Percentiles rank a stretch among this genome's conserved stretches.
phyloP scores from a whole-genome alignment of 2,113 vertebrate species.

The Notothenia coriiceps region DNA sequence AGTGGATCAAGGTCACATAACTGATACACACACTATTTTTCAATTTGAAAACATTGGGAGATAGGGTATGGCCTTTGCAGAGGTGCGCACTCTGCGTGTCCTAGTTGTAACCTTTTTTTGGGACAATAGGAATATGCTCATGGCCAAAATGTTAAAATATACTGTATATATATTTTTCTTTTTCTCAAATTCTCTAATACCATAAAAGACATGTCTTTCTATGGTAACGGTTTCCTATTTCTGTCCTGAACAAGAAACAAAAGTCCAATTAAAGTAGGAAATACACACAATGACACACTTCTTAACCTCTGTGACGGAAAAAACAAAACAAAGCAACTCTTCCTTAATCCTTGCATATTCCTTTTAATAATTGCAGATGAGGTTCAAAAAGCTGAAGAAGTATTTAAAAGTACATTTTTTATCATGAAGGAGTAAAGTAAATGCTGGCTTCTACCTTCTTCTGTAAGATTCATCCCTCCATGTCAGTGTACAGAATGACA shows the following conservation, averaged over 20 bases:
- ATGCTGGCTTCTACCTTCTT: neutral
- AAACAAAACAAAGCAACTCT: constrained; percentile 4
- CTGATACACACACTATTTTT: too few relatives aligned
- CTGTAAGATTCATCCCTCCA: neutral
- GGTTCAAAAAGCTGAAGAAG: neutral
- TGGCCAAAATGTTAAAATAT: too few relatives aligned
- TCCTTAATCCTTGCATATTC: neutral
- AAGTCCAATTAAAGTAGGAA: constrained; percentile 11
- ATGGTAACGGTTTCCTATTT: neutral
- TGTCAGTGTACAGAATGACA: neutral
- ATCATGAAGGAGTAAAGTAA: neutral
- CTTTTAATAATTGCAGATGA: too few relatives aligned
- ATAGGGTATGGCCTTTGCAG: too few relatives aligned
- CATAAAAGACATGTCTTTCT: neutral
- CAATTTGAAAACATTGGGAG: too few relatives aligned
- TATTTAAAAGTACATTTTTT: constrained; percentile 1
- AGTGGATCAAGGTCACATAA: too few relatives aligned
- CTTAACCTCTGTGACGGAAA: constrained; percentile 2
- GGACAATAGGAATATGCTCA: too few relatives aligned
- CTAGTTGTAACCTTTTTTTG: too few relatives aligned
- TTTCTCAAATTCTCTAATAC: neutral
- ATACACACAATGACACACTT: neutral
- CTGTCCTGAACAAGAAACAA: neutral
- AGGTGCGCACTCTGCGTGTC: too few relatives aligned
- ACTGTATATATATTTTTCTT: too few relatives aligned